Conservation (phyloP, 2,888 invertebrate species). For the Asteroscopus sphinx region DNA sequence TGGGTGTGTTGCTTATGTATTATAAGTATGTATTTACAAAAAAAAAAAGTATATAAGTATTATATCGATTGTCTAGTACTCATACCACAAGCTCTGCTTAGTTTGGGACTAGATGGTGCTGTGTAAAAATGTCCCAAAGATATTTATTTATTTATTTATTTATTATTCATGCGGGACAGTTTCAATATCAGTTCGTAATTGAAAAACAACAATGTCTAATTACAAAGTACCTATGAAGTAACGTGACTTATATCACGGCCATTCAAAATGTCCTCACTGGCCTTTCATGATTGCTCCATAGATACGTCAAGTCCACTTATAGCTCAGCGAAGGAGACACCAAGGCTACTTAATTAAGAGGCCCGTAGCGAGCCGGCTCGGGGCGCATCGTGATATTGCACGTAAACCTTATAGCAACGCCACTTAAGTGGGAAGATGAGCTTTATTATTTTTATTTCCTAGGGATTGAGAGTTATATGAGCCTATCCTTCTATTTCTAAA, state of each 20-base stretch:
- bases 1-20: too few species aligned
- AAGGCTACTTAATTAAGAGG: constrained; percentile 45
- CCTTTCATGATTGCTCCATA: constrained; percentile 37
- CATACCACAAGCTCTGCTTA: too few species aligned
- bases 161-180: too few species aligned
- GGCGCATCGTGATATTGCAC: constrained; percentile 34
- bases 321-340: constrained; percentile 38
- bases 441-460: constrained; percentile 19
- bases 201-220: not conserved
- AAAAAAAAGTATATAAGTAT: too few species aligned
- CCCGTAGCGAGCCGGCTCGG: constrained; percentile 16
- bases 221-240: not conserved
- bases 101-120: too few species aligned
- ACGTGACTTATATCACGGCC: not conserved
- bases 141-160: too few species aligned
- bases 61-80: too few species aligned
- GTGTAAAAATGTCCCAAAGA: too few species aligned
- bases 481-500: too few species aligned
- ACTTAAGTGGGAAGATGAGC: constrained; percentile 1
- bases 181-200: too few species aligned
- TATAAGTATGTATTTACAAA: too few species aligned
- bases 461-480: too few species aligned
- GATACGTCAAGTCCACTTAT: constrained; percentile 33
- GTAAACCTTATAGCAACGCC: constrained; percentile 29
- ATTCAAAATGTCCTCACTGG: not conserved